Evolutionary conservation across 2,797 vertebrate species (phyloP).

Genomic region (Sternotherus odoratus): DNA sequence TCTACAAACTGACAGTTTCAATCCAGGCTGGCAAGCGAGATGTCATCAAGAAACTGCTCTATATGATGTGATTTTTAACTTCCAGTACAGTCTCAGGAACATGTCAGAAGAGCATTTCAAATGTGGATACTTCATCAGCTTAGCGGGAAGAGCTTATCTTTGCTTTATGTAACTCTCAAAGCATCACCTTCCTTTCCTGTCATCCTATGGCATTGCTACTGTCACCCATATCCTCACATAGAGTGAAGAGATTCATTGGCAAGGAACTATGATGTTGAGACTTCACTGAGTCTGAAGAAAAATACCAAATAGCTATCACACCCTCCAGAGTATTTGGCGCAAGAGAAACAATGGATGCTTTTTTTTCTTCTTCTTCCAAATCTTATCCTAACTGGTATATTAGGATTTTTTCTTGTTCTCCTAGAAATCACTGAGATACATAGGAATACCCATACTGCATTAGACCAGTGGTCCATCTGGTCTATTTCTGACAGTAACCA

Average conservation of each 20-base stretch:
- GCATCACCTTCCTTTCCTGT: neutral
- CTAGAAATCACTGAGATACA: neutral
- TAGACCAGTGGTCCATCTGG: neutral
- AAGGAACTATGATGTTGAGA: neutral
- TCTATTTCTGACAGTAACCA: neutral
- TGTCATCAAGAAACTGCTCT: neutral
- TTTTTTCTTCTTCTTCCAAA: neutral
- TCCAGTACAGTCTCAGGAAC: neutral
- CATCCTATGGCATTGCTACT: accelerated
- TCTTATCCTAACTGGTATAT: neutral
- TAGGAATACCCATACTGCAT: neutral
- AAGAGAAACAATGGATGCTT: neutral
- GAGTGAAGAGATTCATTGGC: too few species aligned
- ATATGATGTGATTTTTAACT: neutral
- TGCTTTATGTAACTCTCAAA: neutral
- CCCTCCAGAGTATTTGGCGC: neutral
- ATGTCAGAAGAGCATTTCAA: neutral
- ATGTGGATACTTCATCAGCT: neutral
- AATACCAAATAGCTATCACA: accelerated
- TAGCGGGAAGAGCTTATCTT: conserved; percentile 11
- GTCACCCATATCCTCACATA: accelerated
- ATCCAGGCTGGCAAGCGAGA: neutral
- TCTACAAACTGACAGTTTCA: neutral
- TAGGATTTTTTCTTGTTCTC: neutral
- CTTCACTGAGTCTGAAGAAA: neutral